Conservation (phyloP, 1,140 invertebrate species). For the Dolichoris vasculosae region DNA sequence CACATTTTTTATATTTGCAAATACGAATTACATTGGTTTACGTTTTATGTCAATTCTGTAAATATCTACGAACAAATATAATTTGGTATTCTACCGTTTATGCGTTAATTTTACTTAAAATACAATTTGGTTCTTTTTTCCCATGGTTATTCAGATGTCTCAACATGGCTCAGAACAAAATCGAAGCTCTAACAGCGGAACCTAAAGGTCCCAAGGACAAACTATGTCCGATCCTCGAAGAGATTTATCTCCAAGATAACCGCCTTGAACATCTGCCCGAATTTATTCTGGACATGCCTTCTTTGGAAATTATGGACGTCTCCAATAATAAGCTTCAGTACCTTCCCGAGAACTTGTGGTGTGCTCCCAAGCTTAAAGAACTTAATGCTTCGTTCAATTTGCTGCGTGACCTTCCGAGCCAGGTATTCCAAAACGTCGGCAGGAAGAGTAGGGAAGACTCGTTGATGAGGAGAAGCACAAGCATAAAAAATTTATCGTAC, state of each 20-base stretch:
- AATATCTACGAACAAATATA: neutral
- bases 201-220: constrained; percentile 76
- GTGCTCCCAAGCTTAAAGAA: constrained; percentile 90
- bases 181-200: constrained; percentile 63
- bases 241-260: constrained; percentile 93
- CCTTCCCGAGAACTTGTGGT: constrained; percentile 92
- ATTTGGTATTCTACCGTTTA: neutral
- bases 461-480: constrained; percentile 64
- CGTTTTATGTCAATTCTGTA: neutral
- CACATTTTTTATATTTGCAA: neutral
- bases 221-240: constrained; percentile 86
- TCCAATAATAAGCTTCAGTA: constrained; percentile 95
- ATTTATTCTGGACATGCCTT: constrained; percentile 87
- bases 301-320: constrained; percentile 88
- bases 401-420: constrained; percentile 85
- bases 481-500: constrained; percentile 62
- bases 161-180: constrained; percentile 86
- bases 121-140: neutral
- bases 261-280: constrained; percentile 86
- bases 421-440: constrained; percentile 66
- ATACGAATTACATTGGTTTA: neutral
- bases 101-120: neutral
- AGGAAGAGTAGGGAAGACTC: constrained; percentile 64
- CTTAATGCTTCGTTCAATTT: constrained; percentile 94
- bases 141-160: neutral